Base-by-base conservation (phyloP, 2,888 invertebrate species). In the Erpobdella octoculata region DNA sequence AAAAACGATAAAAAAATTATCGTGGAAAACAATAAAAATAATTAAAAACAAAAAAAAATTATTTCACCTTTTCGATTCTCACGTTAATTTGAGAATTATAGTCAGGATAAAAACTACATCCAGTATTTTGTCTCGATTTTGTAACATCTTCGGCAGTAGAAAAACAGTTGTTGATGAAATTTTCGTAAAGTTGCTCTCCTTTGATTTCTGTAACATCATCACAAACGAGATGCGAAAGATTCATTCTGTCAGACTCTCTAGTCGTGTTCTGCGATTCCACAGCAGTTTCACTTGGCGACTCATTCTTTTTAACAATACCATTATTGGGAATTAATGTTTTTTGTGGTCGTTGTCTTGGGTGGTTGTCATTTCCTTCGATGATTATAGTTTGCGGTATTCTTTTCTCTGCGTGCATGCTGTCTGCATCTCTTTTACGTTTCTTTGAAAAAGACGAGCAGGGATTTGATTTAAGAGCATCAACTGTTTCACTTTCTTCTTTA, bases 161-260 rank as follows among this genome's bases (percentile, higher is more conserved):
- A 25, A 59, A 62, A 31, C 62, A 62, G 31, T 31, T 33, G 62
- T 9, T 62, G n/a, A 62, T n/a, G 31, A 62, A 62, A 35, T 62
- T 62, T 31, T 62, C 62, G n/a, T 62, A 31, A 6, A 62, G 15
- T 31, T 33, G 28, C 33, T 62, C 62, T 9, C 31, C 33, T 62
- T 62, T 62, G 21, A 62, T 62, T 35, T 62, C 62, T 6, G 62
- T 35, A 9, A 62, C n/a, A 33, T 62, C 35, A 8, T 35, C 62
- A 62, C 62, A 62, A 6, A 62, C 33, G 21, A 62, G 18, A 6
- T 62, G n/a, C n/a, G 62, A 33, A n/a, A 62, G 25, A 35, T 33
- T 62, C 31, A 28, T 21, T 53, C 28, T 28, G 21, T 5, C 53
- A 18, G 53, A 28, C 28, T 21, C 53, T 8, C 21, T 28, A 25